Percentiles rank a stretch among this genome's conserved stretches.
Conservation (phyloP, 1,140 invertebrate genomes). For the Lepidostoma basale region DNA sequence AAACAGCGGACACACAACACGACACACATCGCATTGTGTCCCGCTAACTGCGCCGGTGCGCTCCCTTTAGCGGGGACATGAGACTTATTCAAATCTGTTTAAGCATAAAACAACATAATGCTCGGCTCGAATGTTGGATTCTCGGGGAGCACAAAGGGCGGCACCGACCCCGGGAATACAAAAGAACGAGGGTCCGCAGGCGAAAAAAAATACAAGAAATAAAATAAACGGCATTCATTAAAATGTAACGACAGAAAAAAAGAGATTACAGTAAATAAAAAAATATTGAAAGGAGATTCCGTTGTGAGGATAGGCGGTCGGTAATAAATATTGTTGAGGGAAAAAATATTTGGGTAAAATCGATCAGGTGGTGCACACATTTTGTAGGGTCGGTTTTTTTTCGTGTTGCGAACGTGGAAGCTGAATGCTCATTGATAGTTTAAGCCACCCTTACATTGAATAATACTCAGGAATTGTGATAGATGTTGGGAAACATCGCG, state of each 20-base stretch:
- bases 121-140: constrained; percentile 37
- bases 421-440: constrained; percentile 7
- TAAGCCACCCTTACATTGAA: neutral
- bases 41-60: neutral
- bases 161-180: constrained; percentile 34
- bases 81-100: constrained; percentile 45
- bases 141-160: constrained; percentile 36
- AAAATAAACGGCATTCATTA: constrained; percentile 47
- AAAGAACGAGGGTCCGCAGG: constrained; percentile 39
- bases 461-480: constrained; percentile 15
- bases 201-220: constrained; percentile 41
- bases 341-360: constrained; percentile 37
- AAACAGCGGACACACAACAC: constrained; percentile 8
- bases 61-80: constrained; percentile 20
- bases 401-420: neutral
- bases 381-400: constrained; percentile 21
- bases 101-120: constrained; percentile 46
- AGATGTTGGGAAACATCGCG: neutral
- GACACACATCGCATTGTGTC: constrained; percentile 14
- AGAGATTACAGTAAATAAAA: constrained; percentile 43
- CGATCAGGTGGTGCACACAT: constrained; percentile 21
- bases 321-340: constrained; percentile 40
- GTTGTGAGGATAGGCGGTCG: constrained; percentile 36
- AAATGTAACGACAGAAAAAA: constrained; percentile 45
- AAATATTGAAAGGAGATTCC: constrained; percentile 37